Evolutionary conservation across 1,140 invertebrate genomes (phyloP), one percentile per base, ranked within the genome.

Genomic region (Nasonia vitripennis): DNA sequence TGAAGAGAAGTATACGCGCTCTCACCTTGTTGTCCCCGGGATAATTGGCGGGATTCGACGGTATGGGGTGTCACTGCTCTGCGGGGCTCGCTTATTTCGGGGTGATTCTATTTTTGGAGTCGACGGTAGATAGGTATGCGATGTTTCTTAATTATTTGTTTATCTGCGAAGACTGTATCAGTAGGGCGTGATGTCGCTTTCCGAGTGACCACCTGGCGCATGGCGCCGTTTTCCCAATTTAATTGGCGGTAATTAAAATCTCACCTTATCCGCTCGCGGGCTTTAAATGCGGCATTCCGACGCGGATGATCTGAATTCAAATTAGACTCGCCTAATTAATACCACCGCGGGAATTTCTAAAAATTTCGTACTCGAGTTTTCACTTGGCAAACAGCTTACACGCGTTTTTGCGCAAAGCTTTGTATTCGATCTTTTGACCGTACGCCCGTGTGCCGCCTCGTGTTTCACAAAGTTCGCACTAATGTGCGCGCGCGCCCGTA

Each of bases 191-290:
- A 9, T 1, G 41, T 45, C 10, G 41, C 6, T 45, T 9, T 45
- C 10, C 41, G 17, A 62, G 4, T 62, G 20, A 20, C 20, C 55
- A n/a, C 6, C 55, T n/a, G 55, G 6, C 3, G 20, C 3, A 62
- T n/a, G 7, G 55, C 20, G 2, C 14, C 55, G 51, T 78, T 78
- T 62, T 27, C 27, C n/a, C n/a, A n/a, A n/a, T n/a, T 55, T 62
- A 62, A 78, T 78, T 78, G 48, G 10, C 6, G n/a, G 12, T 62
- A 62, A 78, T 78, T 27, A 51, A 71, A n/a, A n/a, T n/a, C n/a
- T n/a, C 62, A 14, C 23, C 27, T 78, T 78, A 37, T 20, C 23
- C 31, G n/a, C 7, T 34, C 62, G 12, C 68, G 27, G 27, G 34
- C 4, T 71, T 14, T 11, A 31, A 12, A 12, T 71, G 27, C 31